Conservation (phyloP, 2,113 vertebrate species). For the Speoplatyrhinus poulsoni region DNA sequence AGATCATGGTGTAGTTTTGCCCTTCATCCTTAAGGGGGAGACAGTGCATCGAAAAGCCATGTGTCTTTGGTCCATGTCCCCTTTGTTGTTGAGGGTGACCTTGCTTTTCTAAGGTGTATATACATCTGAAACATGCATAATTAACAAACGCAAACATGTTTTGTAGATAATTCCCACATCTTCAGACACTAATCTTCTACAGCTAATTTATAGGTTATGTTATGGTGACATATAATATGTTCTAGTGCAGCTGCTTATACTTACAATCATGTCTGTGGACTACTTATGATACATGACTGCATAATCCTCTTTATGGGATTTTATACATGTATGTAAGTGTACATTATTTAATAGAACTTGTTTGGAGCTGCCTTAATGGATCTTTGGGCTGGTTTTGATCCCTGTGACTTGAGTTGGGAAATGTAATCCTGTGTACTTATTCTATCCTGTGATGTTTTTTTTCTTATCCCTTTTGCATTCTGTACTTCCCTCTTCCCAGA, state of each 20-base stretch:
- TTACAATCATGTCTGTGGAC: not conserved
- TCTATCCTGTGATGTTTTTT: not conserved
- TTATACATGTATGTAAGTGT: conserved; percentile 1
- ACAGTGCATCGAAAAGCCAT: not conserved
- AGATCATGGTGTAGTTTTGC: not conserved
- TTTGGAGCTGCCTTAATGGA: conserved; percentile 5
- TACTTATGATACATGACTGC: not conserved
- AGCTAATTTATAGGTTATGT: not conserved
- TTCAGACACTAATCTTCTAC: not conserved
- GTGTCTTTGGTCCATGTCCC: not conserved
- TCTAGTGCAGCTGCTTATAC: not conserved
- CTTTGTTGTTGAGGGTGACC: not conserved
- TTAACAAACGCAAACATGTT: not conserved
- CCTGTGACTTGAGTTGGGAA: not conserved
- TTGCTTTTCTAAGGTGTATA: not conserved
- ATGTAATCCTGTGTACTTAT: not conserved
- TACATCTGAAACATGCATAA: not conserved
- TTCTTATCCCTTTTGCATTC: not conserved
- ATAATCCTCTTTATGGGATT: conserved; percentile 15
- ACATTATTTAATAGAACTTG: conserved; percentile 16
- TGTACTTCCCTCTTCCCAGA: not conserved
- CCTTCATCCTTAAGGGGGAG: not conserved
- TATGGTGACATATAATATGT: not conserved
- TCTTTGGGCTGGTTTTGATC: conserved; percentile 7
- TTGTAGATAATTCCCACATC: not conserved